Conservation (phyloP, 2,888 invertebrate species). For the Drosophila gaucha region DNA sequence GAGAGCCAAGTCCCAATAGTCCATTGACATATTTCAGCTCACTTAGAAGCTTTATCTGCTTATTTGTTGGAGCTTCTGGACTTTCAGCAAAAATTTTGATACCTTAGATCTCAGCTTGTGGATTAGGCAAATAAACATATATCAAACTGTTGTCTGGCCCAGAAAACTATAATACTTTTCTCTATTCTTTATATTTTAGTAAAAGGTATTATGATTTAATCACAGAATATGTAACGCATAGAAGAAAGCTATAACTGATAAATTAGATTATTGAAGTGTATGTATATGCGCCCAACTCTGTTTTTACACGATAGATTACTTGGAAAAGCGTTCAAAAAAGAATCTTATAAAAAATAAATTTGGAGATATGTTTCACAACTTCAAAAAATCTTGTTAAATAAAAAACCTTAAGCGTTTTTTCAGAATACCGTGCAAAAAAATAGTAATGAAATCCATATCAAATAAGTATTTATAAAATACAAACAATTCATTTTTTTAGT, state of each 20-base stretch:
- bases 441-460: too few relatives aligned
- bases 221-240: not conserved
- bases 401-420: too few relatives aligned
- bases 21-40: not conserved
- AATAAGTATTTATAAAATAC: too few relatives aligned
- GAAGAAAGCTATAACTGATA: too few relatives aligned
- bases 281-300: too few relatives aligned
- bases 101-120: not conserved
- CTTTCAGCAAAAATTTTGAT: not conserved
- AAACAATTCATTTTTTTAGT: too few relatives aligned
- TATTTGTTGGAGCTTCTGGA: not conserved
- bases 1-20: not conserved
- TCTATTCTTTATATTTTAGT: not conserved
- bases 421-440: too few relatives aligned
- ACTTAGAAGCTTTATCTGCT: constrained; percentile 1
- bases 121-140: constrained; percentile 1
- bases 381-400: too few relatives aligned
- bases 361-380: too few relatives aligned
- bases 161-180: not conserved
- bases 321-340: too few relatives aligned
- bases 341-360: not conserved
- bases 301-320: too few relatives aligned
- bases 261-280: too few relatives aligned
- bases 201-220: not conserved
- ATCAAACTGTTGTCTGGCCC: constrained; percentile 4